Evolutionary conservation across 1,140 invertebrate genomes (phyloP).

Genomic region (Zaprionus capensis): DNA sequence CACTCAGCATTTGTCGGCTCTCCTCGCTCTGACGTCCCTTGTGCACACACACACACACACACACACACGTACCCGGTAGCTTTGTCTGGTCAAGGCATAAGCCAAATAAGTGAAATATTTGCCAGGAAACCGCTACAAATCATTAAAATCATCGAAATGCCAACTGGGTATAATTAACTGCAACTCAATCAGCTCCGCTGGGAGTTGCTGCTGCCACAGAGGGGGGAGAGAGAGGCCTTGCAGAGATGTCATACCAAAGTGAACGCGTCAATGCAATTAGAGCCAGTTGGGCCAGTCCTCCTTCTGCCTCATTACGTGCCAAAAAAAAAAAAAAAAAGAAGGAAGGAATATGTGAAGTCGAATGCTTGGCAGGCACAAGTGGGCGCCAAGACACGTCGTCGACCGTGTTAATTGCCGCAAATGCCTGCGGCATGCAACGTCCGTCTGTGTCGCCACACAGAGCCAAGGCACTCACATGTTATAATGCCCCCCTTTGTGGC

Average conservation of each 20-base stretch:
- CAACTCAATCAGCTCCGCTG: conserved; percentile 64
- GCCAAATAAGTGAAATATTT: conserved; percentile 66
- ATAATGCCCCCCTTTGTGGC: conserved; percentile 36
- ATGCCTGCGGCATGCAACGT: conserved; percentile 69
- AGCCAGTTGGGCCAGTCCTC: conserved; percentile 45
- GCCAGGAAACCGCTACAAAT: conserved; percentile 70
- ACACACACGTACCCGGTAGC: not conserved
- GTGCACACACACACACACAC: too few species aligned
- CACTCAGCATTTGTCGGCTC: conserved; percentile 52
- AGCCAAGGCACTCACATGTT: not conserved
- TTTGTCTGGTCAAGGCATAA: conserved; percentile 43
- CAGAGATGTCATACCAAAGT: conserved; percentile 57
- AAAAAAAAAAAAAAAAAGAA: conserved; percentile 49
- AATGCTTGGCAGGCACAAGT: conserved; percentile 54
- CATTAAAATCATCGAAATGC: conserved; percentile 77
- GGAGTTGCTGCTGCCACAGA: not conserved
- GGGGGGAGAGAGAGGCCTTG: not conserved
- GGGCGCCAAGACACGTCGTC: conserved; percentile 77
- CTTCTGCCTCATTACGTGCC: conserved; percentile 72
- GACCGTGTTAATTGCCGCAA: conserved; percentile 80
- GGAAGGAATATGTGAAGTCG: conserved; percentile 25
- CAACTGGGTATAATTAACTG: conserved; percentile 74
- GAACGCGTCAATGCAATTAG: conserved; percentile 75
- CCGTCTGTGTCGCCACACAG: not conserved
- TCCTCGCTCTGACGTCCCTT: not conserved